Percentiles rank a stretch among this genome's conserved stretches.
These are phyloP conservation scores for Syngnathus acus DNA, from an alignment of 2,797 vertebrate genomes.

Conservation along the genomic window DNA sequence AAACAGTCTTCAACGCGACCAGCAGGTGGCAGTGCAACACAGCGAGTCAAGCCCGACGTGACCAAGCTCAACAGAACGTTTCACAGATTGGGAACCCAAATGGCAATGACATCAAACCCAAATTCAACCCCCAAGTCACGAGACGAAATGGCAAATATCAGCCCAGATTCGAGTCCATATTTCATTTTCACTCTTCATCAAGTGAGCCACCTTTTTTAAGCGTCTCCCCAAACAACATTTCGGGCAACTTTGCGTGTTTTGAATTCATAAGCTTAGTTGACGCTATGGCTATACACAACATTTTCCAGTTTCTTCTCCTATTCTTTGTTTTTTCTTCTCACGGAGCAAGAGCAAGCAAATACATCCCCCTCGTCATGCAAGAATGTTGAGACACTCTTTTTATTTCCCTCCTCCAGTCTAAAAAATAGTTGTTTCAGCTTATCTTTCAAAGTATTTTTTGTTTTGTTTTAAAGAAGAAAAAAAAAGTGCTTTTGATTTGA, in stretches of 20 bases:
- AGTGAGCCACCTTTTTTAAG: conserved; percentile 81
- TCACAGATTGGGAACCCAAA: not conserved
- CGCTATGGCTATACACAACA: no score
- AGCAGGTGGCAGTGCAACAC: conserved; percentile 64
- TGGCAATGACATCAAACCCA: not conserved
- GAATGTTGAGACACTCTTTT: no score
- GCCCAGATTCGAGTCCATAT: conserved; percentile 76
- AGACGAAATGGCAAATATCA: not conserved
- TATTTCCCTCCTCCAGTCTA: no score
- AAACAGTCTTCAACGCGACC: conserved; percentile 60
- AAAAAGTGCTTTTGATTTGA: no score
- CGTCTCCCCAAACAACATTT: conserved; percentile 77
- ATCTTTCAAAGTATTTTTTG: no score
- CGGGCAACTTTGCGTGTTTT: conserved; percentile 61
- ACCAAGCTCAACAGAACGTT: not conserved
- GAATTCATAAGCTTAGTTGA: no score
- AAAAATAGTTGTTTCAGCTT: no score
- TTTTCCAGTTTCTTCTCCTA: no score
- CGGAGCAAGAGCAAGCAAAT: no score
- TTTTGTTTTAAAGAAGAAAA: no score
- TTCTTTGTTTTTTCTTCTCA: no score
- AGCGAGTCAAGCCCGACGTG: conserved; percentile 8
- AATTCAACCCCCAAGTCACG: not conserved
- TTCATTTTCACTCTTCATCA: conserved; percentile 84
- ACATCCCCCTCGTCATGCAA: no score